Percentiles rank a stretch among this genome's conserved stretches.
These are phyloP conservation scores for Lordiphosa clarofinis DNA, from an alignment of 1,140 invertebrate genomes.

Conservation along the genomic window DNA sequence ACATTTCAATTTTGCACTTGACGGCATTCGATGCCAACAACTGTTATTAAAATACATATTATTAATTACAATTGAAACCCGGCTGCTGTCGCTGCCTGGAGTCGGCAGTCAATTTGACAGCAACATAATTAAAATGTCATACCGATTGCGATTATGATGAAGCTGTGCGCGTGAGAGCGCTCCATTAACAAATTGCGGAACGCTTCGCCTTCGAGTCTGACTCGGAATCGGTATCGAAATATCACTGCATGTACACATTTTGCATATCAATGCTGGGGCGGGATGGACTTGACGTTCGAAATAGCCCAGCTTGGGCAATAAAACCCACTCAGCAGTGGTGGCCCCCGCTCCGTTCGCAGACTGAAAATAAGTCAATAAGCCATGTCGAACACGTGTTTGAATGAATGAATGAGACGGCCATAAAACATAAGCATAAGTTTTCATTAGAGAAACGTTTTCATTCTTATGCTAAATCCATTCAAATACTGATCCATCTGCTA, in stretches of 20 bases:
- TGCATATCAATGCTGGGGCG: too few relatives aligned
- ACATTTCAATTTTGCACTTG: slow-evolving; percentile 59
- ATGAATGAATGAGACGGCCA: slow-evolving; percentile 49
- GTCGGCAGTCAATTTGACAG: slow-evolving; percentile 53
- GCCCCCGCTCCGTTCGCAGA: background rate
- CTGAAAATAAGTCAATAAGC: slow-evolving; percentile 57
- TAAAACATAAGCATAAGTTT: slow-evolving; percentile 51
- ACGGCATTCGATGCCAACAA: slow-evolving; percentile 47
- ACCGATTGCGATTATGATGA: slow-evolving; percentile 41
- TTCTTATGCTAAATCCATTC: slow-evolving; percentile 73
- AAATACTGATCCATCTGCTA: slow-evolving; percentile 65
- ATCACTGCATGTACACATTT: background rate
- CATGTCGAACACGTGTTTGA: slow-evolving; percentile 58
- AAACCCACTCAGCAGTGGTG: too few relatives aligned
- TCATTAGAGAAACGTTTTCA: slow-evolving; percentile 73
- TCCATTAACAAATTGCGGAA: slow-evolving; percentile 64
- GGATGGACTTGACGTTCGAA: too few relatives aligned
- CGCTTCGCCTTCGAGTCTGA: slow-evolving; percentile 15
- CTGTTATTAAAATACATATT: slow-evolving; percentile 68
- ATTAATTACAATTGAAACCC: slow-evolving; percentile 72
- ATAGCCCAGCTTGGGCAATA: too few relatives aligned
- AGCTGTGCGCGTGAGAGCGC: slow-evolving; percentile 45
- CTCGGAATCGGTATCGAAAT: slow-evolving; percentile 17
- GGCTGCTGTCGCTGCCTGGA: slow-evolving; percentile 10
- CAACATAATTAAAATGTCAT: slow-evolving; percentile 76